Evolutionary conservation across 2,797 vertebrate genomes (phyloP).

Genomic region (Intellagama lesueurii): DNA sequence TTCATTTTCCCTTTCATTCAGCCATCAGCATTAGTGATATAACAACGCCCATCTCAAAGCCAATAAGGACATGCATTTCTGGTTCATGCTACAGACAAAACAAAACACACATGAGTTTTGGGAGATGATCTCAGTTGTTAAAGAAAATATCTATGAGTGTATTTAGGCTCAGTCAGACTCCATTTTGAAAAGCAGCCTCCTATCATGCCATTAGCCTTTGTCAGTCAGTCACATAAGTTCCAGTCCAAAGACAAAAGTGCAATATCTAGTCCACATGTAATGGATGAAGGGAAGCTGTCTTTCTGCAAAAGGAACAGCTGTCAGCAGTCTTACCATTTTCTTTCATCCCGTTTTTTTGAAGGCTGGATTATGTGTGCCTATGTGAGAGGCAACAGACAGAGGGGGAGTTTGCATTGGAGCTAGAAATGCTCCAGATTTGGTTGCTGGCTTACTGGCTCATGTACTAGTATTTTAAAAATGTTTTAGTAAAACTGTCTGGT

Average conservation of each 20-base stretch:
- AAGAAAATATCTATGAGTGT: neutral
- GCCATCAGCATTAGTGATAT: neutral
- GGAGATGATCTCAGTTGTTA: neutral
- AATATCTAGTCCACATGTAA: neutral
- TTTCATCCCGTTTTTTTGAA: neutral
- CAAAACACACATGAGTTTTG: slow-evolving; percentile 10
- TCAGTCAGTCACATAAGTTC: neutral
- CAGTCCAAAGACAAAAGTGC: slow-evolving; percentile 15
- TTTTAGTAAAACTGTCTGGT: neutral
- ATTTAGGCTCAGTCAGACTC: neutral
- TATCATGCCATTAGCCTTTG: neutral
- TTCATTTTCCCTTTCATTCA: neutral
- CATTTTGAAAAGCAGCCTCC: slow-evolving; percentile 1
- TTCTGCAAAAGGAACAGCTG: slow-evolving; percentile 1
- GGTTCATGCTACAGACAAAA: neutral
- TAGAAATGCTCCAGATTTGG: neutral
- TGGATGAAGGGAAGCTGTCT: slow-evolving; percentile 1
- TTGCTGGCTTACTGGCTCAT: neutral
- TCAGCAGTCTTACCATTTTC: neutral
- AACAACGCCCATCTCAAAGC: slow-evolving; percentile 1
- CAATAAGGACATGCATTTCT: slow-evolving; percentile 5
- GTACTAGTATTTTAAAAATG: neutral
- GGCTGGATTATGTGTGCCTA: slow-evolving; percentile 7
- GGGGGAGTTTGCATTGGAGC: neutral
- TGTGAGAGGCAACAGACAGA: neutral